phyloP scores from a whole-genome alignment of 2,888 invertebrate species.

The Leucania comma region DNA sequence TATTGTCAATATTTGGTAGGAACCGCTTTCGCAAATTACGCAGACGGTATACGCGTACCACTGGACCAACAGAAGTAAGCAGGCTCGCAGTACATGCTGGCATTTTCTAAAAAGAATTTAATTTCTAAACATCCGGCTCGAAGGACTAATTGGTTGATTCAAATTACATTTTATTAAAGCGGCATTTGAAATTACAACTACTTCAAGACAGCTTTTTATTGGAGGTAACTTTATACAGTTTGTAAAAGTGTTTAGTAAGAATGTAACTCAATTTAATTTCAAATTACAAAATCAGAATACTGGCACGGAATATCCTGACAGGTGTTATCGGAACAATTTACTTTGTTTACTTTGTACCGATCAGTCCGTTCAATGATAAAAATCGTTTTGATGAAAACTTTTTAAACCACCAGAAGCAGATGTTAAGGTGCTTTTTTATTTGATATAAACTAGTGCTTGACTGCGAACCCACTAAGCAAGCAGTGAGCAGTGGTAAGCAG shows the following conservation, averaged over 20 bases:
- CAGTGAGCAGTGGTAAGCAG: too few species aligned
- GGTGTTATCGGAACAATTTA: background rate
- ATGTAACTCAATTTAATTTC: background rate
- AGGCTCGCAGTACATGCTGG: background rate
- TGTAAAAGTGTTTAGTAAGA: background rate
- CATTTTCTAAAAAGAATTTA: background rate
- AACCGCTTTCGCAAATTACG: background rate
- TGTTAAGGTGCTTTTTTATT: too few species aligned
- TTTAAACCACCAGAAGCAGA: background rate
- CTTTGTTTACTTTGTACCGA: background rate
- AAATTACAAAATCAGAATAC: background rate
- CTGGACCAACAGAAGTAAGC: background rate
- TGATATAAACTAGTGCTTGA: too few species aligned
- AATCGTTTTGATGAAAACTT: background rate
- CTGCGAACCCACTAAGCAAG: too few species aligned
- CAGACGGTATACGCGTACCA: too few species aligned
- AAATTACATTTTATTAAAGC: too few species aligned
- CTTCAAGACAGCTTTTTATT: background rate
- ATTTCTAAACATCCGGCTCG: constrained; percentile 7
- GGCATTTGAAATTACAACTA: background rate
- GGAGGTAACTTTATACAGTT: background rate
- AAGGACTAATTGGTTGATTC: background rate
- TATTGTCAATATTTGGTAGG: background rate
- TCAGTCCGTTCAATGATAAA: background rate
- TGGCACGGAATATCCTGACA: background rate